phyloP scores from a whole-genome alignment of 92 coral and sea anemone species.

The Phymanthus crucifer region DNA sequence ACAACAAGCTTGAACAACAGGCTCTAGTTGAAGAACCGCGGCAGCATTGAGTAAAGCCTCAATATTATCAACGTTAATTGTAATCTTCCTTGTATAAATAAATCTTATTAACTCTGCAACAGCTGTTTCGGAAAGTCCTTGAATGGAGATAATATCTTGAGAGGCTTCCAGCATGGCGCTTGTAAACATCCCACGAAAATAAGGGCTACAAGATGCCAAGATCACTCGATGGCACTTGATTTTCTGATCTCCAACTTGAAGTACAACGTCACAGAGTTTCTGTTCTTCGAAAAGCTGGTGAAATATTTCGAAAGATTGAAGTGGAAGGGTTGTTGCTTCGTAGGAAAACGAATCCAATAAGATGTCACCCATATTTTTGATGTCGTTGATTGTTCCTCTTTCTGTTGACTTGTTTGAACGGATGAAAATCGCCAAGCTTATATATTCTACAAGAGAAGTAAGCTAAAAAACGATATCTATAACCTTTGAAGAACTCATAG shows the following conservation, averaged over 20 bases:
- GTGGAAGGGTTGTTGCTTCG: conserved; percentile 66
- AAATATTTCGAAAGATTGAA: conserved; percentile 71
- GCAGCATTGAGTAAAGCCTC: conserved; percentile 90
- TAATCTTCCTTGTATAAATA: conserved; percentile 85
- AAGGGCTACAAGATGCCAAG: conserved; percentile 89
- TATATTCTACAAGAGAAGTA: neutral
- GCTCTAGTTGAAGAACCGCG: conserved; percentile 85
- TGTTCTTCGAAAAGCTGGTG: conserved; percentile 72
- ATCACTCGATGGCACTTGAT: conserved; percentile 91
- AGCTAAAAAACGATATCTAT: neutral
- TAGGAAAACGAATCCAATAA: conserved; percentile 69
- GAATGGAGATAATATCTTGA: conserved; percentile 73
- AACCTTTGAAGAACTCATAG: neutral
- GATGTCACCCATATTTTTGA: conserved; percentile 68
- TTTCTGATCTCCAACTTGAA: conserved; percentile 78
- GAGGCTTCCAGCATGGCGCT: conserved; percentile 85
- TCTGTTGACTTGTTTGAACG: neutral
- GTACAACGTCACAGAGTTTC: conserved; percentile 87
- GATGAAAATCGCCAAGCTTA: neutral
- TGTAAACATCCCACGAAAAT: conserved; percentile 96
- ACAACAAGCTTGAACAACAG: conserved; percentile 92
- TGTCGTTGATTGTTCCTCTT: neutral
- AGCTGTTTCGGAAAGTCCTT: conserved; percentile 87
- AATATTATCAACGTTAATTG: conserved; percentile 83
- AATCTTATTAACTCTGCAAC: conserved; percentile 75